Conservation (phyloP, 2,888 invertebrate genomes). For the Halictus quadricinctus region DNA sequence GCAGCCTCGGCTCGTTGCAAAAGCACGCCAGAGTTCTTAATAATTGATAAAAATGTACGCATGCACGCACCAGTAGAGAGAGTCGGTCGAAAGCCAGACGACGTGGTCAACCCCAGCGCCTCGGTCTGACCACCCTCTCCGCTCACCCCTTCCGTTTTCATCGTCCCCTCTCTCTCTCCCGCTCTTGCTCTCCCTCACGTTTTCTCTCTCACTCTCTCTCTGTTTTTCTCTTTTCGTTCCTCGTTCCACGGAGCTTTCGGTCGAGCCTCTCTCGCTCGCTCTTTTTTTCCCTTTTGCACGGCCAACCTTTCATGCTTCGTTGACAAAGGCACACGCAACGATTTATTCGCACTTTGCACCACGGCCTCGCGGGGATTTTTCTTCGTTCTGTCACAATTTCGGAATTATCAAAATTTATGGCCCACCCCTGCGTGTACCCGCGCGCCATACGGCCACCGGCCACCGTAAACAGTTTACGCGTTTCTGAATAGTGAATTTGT, state of each 20-base stretch:
- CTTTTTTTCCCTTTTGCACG: conserved; percentile 39
- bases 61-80: conserved; percentile 61
- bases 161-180: not conserved
- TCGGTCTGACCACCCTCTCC: conserved; percentile 28
- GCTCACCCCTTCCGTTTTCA: conserved; percentile 16
- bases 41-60: conserved; percentile 82
- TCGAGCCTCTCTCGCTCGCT: conserved; percentile 9
- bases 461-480: conserved; percentile 24
- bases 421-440: conserved; percentile 35
- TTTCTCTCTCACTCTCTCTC: not conserved
- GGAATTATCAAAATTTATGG: conserved; percentile 81
- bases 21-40: conserved; percentile 79
- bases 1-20: conserved; percentile 41
- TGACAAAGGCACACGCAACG: conserved; percentile 80
- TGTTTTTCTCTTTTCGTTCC: conserved; percentile 8
- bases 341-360: conserved; percentile 81
- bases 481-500: conserved; percentile 32
- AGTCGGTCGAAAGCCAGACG: conserved; percentile 63
- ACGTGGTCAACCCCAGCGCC: conserved; percentile 55
- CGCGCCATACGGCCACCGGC: conserved; percentile 31
- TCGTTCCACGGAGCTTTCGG: not conserved
- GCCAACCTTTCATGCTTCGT: conserved; percentile 61
- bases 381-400: conserved; percentile 80
- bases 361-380: conserved; percentile 77
- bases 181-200: not conserved